Evolutionary conservation across 2,797 vertebrate genomes (phyloP).

Genomic region (Sebastes cheni): DNA sequence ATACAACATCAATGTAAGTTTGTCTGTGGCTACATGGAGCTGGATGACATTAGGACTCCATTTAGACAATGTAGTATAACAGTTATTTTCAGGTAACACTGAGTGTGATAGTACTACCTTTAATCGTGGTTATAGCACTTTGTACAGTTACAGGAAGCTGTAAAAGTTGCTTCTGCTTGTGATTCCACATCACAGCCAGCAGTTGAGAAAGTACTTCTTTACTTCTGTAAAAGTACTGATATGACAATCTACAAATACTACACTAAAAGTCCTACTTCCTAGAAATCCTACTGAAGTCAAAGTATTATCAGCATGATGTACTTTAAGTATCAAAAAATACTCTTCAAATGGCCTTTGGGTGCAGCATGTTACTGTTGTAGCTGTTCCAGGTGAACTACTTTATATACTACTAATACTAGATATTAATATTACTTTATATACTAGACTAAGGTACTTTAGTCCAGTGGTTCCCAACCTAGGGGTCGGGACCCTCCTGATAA

Average conservation of each 20-base stretch:
- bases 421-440: no score
- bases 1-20: conserved; percentile 86
- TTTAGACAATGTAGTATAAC: neutral
- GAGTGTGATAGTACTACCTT: neutral
- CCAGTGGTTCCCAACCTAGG: neutral
- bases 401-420: neutral
- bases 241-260: neutral
- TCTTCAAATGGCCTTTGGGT: neutral
- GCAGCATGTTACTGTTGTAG: neutral
- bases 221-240: neutral
- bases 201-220: neutral
- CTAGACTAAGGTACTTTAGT: neutral
- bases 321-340: neutral
- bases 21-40: neutral
- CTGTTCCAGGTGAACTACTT: neutral
- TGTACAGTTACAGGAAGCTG: neutral
- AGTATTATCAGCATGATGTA: neutral
- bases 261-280: neutral
- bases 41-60: neutral
- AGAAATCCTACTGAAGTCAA: neutral
- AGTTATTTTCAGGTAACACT: neutral
- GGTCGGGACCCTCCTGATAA: neutral
- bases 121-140: neutral
- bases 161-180: neutral
- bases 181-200: neutral